Conservation (phyloP, 2,113 vertebrate genomes). For the Ophthalmolycus amberensis region DNA sequence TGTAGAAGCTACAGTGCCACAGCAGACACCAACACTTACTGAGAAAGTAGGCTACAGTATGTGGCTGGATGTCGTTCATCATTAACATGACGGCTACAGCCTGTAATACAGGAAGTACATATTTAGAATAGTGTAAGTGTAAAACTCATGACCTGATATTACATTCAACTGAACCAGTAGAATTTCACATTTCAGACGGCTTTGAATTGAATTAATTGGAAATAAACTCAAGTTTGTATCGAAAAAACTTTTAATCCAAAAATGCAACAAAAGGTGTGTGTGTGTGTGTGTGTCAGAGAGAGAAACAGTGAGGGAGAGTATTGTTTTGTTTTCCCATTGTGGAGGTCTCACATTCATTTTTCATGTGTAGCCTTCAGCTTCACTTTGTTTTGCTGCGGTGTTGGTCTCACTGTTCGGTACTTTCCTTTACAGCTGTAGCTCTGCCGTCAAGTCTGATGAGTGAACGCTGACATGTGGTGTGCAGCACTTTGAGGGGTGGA, state of each 20-base stretch:
- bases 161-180: background rate
- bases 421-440: background rate
- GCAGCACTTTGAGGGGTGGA: background rate
- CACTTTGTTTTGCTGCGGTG: constrained; percentile 35
- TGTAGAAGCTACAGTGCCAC: constrained; percentile 47
- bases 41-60: constrained; percentile 59
- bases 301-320: background rate
- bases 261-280: background rate
- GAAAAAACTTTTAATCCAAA: background rate
- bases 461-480: background rate
- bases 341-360: constrained; percentile 45
- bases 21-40: constrained; percentile 60
- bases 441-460: background rate
- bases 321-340: constrained; percentile 27
- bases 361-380: constrained; percentile 32
- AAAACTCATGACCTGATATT: background rate
- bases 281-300: constrained; percentile 13
- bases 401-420: background rate
- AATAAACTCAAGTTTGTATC: background rate
- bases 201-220: background rate
- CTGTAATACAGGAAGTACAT: constrained; percentile 6
- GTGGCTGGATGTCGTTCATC: constrained; percentile 51
- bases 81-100: constrained; percentile 55
- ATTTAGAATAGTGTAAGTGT: constrained; percentile 25
- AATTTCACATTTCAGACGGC: background rate